phyloP scores from a whole-genome alignment of 2,888 invertebrate genomes.

The Graphium colonna region DNA sequence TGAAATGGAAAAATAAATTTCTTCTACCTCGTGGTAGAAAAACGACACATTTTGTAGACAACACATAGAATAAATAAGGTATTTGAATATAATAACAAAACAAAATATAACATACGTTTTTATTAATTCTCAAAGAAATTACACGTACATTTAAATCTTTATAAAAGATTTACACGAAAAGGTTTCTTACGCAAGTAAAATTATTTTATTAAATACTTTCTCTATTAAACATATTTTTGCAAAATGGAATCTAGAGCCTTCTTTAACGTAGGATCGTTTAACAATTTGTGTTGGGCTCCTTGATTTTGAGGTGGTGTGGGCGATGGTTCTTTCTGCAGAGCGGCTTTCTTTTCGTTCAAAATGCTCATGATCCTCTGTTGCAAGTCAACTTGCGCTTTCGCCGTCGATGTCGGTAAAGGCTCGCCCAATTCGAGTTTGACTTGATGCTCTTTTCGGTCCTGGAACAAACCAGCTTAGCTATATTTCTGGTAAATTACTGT shows the following conservation, averaged over 20 bases:
- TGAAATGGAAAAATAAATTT: no score
- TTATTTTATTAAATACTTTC: conserved; percentile 17
- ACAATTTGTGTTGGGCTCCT: conserved; percentile 75
- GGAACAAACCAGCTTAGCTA: no score
- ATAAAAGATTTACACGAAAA: not conserved
- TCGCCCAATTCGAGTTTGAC: conserved; percentile 87
- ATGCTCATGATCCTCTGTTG: conserved; percentile 90
- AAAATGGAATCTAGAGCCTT: conserved; percentile 87
- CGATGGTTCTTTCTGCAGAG: conserved; percentile 23
- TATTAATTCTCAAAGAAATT: not conserved
- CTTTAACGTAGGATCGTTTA: conserved; percentile 88
- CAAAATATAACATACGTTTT: no score
- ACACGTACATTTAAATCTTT: not conserved
- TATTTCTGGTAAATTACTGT: no score
- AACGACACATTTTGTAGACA: no score
- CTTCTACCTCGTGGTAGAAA: no score
- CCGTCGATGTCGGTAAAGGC: conserved; percentile 68
- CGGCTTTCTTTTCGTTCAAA: conserved; percentile 82
- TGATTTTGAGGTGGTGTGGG: conserved; percentile 42
- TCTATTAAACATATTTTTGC: conserved; percentile 61
- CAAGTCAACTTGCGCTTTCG: conserved; percentile 83
- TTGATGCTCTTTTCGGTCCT: conserved; percentile 87
- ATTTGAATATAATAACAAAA: no score
- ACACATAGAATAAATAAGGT: no score
- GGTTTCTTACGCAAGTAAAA: not conserved